Base-by-base conservation (phyloP, 2,888 invertebrate genomes). In the Drosophila percnosoma region DNA sequence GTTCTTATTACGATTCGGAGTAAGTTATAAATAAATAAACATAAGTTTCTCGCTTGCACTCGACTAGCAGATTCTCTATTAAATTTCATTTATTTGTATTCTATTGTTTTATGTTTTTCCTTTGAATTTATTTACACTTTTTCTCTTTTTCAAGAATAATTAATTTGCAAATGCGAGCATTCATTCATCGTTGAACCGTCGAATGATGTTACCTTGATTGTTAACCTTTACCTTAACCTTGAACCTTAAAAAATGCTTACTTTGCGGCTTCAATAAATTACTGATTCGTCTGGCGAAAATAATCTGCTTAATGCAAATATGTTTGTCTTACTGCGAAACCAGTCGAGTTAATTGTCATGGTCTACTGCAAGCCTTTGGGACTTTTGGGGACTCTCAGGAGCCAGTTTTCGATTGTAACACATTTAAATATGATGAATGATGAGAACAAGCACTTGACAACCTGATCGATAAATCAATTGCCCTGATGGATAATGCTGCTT, bases 1-100 rank as follows among this genome's bases (percentile, higher is more conserved):
- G 92, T 86, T 90, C 88, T 79, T 91, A 87, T 88, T 91, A 91
- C 83, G 91, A 91, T 87, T 79, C 91, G 68, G 92, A 92, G 91
- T 91, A 91, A 92, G 92, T 91, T 72, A 78, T 78, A 70, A 71
- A 88, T 80, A 71, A 70, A 63, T 62, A 68, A 70, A 63, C 60
- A 69, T 27, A 68, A 15, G 40, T 55, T 34, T 36, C n/a, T 27
- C 18, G 11, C 45, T 38, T 18, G 4, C 33, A 15, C 21, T 29
- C 21, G 57, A 53, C 42, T 58, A 40, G 8, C 34, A 34, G 24
- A 59, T 45, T 31, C n/a, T 18, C 24, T 36, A 1, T 8, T 4
- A 2, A 40, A 40, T 38, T 48, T 18, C 10, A 21, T 24, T 15
- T 27, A 11, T 36, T 61, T 24, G 2, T 3, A 40, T 31, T 29